Base-by-base conservation (phyloP, 2,113 vertebrate genomes). In the Lycocorax pyrrhopterus region DNA sequence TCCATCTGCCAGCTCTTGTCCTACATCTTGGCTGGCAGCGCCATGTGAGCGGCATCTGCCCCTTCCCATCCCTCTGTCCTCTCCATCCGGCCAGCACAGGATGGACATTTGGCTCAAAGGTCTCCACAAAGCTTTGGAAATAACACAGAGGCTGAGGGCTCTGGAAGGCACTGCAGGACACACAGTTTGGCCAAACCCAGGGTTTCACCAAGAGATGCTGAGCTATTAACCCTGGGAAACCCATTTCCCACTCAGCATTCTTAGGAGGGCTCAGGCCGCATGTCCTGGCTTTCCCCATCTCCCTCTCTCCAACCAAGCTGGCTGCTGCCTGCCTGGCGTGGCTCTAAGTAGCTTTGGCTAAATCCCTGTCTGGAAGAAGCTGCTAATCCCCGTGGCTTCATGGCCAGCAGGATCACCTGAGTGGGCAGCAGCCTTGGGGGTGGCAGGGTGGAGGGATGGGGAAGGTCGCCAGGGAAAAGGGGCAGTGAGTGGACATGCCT, bases 261-360 rank as follows among this genome's bases (percentile, higher is more conserved):
- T 58, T 41, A 76, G 62, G n/a, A 79, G 52, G 32, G 60, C 25
- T 95, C 62, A 88, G 37, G 81, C 27, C 0, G 0, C 25, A 13
- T 35, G 84, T 76, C 53, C 55, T 2, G 0, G 44, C 53, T 90
- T 94, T 92, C 86, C 30, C 64, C 1, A 0, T 66, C 27, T 62
- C 55, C 33, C 47, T 87, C 62, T 72, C 30, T 41, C 26, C 79
- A 63, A 23, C n/a, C 32, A 47, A 78, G 56, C 58, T 9, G 14
- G 13, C 52, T 4, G 2, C 74, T 77, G 62, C 74, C 47, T 1
- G 2, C 63, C 56, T 2, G 0, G 17, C 1, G 0, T 3, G 7
- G 75, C 67, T 84, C 63, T 88, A 91, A 97, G 94, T 43, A 68
- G 96, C 84, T 96, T 93, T 89, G 62, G 66, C 41, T 88, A 93